These are phyloP conservation scores for Leucoma salicis DNA, from an alignment of 2,888 invertebrate genomes.

Conservation along the genomic window DNA sequence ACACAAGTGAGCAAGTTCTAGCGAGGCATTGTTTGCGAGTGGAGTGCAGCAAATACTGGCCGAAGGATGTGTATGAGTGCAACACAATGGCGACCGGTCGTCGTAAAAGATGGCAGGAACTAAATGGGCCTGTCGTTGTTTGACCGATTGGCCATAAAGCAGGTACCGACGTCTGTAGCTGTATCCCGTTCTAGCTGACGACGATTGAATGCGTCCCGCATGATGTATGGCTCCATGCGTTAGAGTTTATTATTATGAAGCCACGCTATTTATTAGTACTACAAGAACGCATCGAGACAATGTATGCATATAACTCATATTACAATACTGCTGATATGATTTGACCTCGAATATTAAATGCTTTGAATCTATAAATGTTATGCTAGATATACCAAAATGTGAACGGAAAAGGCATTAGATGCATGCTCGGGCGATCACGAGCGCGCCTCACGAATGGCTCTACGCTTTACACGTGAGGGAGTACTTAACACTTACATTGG, in stretches of 20 bases:
- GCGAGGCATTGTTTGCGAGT: conserved; percentile 48
- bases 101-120: conserved; percentile 68
- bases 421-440: conserved; percentile 32
- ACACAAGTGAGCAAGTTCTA: conserved; percentile 45
- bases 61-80: conserved; percentile 29
- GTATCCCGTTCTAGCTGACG: conserved; percentile 47
- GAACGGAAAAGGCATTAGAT: conserved; percentile 20
- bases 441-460: conserved; percentile 23
- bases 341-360: conserved; percentile 31
- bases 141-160: conserved; percentile 67
- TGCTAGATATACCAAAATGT: conserved; percentile 12
- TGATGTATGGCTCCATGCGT: conserved; percentile 52
- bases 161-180: conserved; percentile 34
- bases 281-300: conserved; percentile 30
- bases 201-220: conserved; percentile 46
- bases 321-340: conserved; percentile 23
- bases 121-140: conserved; percentile 60
- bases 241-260: conserved; percentile 45
- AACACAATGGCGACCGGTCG: conserved; percentile 51
- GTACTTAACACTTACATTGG: conserved; percentile 12
- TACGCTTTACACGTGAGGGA: conserved; percentile 19
- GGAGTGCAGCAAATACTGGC: conserved; percentile 13
- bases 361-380: conserved; percentile 29
- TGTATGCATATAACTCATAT: conserved; percentile 31
- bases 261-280: conserved; percentile 42